Evolutionary conservation across 2,888 invertebrate species (phyloP), one percentile per base, ranked within the genome.

Genomic region (Fragum fragum): DNA sequence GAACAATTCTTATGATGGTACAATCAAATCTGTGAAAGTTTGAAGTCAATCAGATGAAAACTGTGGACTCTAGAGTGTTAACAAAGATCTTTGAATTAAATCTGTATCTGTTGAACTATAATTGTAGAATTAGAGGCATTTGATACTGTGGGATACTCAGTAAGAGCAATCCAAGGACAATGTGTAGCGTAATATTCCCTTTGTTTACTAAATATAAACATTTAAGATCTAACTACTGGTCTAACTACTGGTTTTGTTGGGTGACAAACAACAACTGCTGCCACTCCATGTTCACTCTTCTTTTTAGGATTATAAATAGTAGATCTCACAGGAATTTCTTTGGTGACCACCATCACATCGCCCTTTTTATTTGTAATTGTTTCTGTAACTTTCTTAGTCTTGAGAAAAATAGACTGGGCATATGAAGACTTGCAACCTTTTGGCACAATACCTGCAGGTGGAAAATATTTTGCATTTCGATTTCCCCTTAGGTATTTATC

Each of bases 191-290:
- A n/a, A n/a, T n/a, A n/a, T n/a, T n/a, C n/a, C n/a, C n/a, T n/a
- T n/a, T n/a, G n/a, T n/a, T n/a, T n/a, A n/a, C n/a, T n/a, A n/a
- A n/a, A n/a, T n/a, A n/a, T n/a, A n/a, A n/a, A n/a, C n/a, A n/a
- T n/a, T n/a, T n/a, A n/a, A n/a, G n/a, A n/a, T 52, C 16, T 7
- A 21, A 52, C 21, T 21, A 52, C 5, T 26, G 39, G 32, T 55
- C 73, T 80, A 11, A 80, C 52, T 26, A 80, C 73, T 11, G 80
- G 80, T 52, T 71, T 72, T 2, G 80, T 80, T 26, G 80, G 80
- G 59, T 80, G 80, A 36, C 80, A 80, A 1, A 80, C 59, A 47
- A 75, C 75, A 3, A 75, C 68, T 1, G 39, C 59, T 21, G 73
- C 57, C 11, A 42, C 42, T 1, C 59, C 57, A 53, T 53, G 57